A percentile compares a stretch with the other conserved stretches of the same genome.
phyloP scores from a whole-genome alignment of 1,140 invertebrate species.

The Drosophila orosa region DNA sequence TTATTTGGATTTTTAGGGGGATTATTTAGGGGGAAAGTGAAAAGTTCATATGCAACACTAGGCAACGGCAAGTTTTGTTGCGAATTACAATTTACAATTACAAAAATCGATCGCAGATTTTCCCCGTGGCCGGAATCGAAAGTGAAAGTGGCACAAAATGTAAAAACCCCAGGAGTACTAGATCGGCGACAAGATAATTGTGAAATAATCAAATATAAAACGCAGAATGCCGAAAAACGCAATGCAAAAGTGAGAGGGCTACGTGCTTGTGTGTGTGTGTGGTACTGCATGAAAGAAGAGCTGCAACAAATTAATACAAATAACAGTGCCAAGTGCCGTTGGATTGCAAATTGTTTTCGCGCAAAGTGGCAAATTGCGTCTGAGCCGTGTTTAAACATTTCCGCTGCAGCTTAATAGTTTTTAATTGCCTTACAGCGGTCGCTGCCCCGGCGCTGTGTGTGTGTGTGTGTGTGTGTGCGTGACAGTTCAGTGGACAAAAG shows the following conservation, averaged over 20 bases:
- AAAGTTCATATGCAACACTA: too few species aligned
- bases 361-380: slow-evolving; percentile 41
- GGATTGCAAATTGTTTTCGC: slow-evolving; percentile 28
- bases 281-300: slow-evolving; percentile 24
- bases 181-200: neutral
- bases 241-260: slow-evolving; percentile 29
- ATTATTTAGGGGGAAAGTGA: too few species aligned
- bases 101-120: slow-evolving; percentile 54
- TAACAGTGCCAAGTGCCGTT: slow-evolving; percentile 50
- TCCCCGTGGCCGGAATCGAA: slow-evolving; percentile 35
- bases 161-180: slow-evolving; percentile 17
- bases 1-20: too few species aligned
- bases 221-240: slow-evolving; percentile 13
- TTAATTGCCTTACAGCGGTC: slow-evolving; percentile 45
- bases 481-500: slow-evolving; percentile 9
- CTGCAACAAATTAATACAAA: slow-evolving; percentile 45
- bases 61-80: too few species aligned
- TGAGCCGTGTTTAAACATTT: slow-evolving; percentile 66
- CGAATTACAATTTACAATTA: slow-evolving; percentile 50
- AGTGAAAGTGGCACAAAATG: slow-evolving; percentile 46
- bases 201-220: slow-evolving; percentile 12
- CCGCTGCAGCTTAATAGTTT: slow-evolving; percentile 63
- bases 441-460: slow-evolving; percentile 55
- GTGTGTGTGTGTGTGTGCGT: slow-evolving; percentile 24
- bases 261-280: neutral